A percentile compares a stretch with the other conserved stretches of the same genome.
These are phyloP conservation scores for Ormyrus rosae DNA, from an alignment of 2,888 invertebrate genomes.

Conservation along the genomic window DNA sequence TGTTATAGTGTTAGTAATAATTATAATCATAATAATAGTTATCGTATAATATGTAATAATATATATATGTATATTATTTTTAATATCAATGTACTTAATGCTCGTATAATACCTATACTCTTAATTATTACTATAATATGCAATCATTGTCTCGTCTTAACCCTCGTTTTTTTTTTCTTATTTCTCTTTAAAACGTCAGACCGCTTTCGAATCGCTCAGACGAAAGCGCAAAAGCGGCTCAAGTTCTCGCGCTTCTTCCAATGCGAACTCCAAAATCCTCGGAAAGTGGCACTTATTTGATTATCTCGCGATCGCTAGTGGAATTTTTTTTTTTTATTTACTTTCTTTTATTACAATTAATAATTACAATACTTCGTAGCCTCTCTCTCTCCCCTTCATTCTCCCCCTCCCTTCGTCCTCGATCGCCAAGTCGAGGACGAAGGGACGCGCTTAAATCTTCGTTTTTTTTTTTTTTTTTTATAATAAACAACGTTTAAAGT, in stretches of 20 bases:
- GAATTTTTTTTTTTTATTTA: conserved; percentile 33
- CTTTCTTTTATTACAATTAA: conserved; percentile 42
- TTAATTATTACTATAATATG: conserved; percentile 68
- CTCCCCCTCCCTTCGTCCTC: background rate
- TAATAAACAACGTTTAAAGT: conserved; percentile 22
- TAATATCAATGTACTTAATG: conserved; percentile 70
- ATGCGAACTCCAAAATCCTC: conserved; percentile 52
- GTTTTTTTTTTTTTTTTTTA: background rate
- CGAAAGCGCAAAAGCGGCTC: background rate
- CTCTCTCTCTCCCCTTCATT: background rate
- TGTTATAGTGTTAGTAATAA: conserved; percentile 65
- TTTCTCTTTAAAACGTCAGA: conserved; percentile 20
- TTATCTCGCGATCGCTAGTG: conserved; percentile 50
- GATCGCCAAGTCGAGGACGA: conserved; percentile 9
- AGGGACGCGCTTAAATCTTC: background rate
- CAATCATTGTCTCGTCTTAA: conserved; percentile 65
- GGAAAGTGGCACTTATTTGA: conserved; percentile 56
- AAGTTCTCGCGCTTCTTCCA: background rate
- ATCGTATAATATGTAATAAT: conserved; percentile 62
- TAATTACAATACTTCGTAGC: conserved; percentile 9
- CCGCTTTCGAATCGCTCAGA: conserved; percentile 24
- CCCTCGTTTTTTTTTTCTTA: conserved; percentile 54
- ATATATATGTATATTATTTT: conserved; percentile 63
- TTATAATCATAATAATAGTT: conserved; percentile 68
- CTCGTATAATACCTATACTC: conserved; percentile 61